A percentile compares a stretch with the other conserved stretches of the same genome.
Evolutionary conservation across 2,113 vertebrate genomes (phyloP).

Genomic region (Calidris pygmaea): DNA sequence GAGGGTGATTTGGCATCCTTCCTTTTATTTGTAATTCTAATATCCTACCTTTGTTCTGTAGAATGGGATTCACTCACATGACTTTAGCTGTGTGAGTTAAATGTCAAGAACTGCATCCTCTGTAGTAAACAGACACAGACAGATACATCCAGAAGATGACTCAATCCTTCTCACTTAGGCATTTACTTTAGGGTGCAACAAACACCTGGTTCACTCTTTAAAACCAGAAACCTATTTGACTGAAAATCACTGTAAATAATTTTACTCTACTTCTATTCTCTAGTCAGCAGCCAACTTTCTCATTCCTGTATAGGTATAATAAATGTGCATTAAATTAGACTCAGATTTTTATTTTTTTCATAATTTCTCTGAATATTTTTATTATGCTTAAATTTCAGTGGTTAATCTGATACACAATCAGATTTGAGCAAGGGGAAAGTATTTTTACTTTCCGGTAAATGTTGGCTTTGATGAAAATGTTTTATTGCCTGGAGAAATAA

Average conservation of each 20-base stretch:
- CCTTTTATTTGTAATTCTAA: not conserved
- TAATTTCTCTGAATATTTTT: not conserved
- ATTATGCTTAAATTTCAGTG: not conserved
- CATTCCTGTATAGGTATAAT: not conserved
- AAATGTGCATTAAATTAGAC: not conserved
- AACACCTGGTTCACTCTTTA: not conserved
- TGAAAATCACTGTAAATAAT: not conserved
- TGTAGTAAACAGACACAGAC: not conserved
- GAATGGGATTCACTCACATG: not conserved
- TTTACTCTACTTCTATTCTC: not conserved
- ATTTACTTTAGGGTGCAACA: not conserved
- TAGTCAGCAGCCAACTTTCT: not conserved
- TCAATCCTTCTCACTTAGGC: not conserved
- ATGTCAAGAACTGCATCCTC: not conserved
- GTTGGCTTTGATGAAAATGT: not conserved
- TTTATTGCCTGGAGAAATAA: not conserved
- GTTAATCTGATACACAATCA: not conserved
- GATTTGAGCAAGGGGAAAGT: not conserved
- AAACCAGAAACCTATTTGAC: not conserved
- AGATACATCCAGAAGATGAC: not conserved
- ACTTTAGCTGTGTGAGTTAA: not conserved
- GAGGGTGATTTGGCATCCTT: not conserved
- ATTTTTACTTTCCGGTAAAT: not conserved
- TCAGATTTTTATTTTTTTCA: not conserved
- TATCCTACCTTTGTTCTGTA: not conserved